phyloP scores from a whole-genome alignment of 1,140 invertebrate species.

The Sarcophaga bullata region DNA sequence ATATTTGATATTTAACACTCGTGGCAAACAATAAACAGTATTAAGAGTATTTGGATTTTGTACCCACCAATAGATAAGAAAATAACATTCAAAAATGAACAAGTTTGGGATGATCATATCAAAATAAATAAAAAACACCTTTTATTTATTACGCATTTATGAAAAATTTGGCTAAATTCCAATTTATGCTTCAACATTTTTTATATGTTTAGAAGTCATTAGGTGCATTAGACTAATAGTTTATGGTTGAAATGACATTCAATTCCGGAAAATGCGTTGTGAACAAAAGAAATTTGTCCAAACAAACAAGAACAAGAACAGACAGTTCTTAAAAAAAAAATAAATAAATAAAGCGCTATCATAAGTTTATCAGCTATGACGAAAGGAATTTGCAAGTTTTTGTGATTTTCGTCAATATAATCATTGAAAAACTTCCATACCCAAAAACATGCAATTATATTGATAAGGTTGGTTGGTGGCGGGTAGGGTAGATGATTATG shows the following conservation, averaged over 20 bases:
- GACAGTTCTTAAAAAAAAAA: too few relatives aligned
- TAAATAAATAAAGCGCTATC: too few relatives aligned
- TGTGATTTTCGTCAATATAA: too few relatives aligned
- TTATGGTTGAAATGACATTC: neutral
- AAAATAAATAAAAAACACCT: neutral
- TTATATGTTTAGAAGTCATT: neutral
- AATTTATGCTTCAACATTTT: neutral
- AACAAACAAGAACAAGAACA: too few relatives aligned
- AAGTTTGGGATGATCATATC: neutral
- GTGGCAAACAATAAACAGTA: neutral
- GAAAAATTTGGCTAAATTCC: neutral
- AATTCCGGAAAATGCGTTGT: neutral
- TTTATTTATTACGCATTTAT: neutral
- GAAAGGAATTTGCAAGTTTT: neutral
- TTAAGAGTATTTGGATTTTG: neutral
- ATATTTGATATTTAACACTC: slow-evolving; percentile 10
- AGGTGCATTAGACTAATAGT: neutral
- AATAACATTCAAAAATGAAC: neutral
- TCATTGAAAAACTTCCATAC: too few relatives aligned
- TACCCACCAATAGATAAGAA: neutral
- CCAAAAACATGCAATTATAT: too few relatives aligned
- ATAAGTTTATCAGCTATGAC: neutral
- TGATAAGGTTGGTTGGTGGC: too few relatives aligned
- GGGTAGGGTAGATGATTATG: too few relatives aligned
- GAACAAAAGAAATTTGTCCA: neutral